Conservation (phyloP, 2,888 invertebrate species). For the Pammene fasciana region DNA sequence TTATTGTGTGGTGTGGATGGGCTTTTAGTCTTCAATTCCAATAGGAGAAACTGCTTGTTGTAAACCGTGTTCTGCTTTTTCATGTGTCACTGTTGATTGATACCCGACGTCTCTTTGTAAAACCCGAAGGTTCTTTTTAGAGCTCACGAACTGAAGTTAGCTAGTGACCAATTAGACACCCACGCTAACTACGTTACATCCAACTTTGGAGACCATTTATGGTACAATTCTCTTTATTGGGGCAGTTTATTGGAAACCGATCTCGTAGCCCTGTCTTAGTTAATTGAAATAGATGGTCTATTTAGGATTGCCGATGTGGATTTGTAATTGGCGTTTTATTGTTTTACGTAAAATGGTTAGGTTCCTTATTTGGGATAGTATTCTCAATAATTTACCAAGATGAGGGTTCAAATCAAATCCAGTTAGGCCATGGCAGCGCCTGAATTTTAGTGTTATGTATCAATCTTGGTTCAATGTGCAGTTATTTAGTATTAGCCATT, state of each 20-base stretch:
- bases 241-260: conserved; percentile 32
- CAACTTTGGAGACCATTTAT: conserved; percentile 22
- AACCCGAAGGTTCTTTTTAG: no score
- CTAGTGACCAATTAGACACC: conserved; percentile 1
- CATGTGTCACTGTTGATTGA: background rate
- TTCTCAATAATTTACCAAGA: background rate
- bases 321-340: conserved; percentile 14
- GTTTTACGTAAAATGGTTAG: background rate
- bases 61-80: background rate
- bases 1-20: no score
- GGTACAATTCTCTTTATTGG: conserved; percentile 23
- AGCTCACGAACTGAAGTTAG: no score
- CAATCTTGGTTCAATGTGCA: no score
- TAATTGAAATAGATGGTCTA: conserved; percentile 32
- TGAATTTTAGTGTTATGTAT: no score
- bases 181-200: background rate
- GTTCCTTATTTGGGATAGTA: background rate
- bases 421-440: no score
- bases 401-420: no score
- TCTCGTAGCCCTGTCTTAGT: conserved; percentile 22
- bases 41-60: background rate
- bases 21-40: no score
- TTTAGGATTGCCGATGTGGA: conserved; percentile 12
- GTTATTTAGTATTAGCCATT: no score
- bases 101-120: no score